Evolutionary conservation across 2,888 invertebrate species (phyloP), one percentile per base, ranked within the genome.

Genomic region (Drosophila kuntzei): DNA sequence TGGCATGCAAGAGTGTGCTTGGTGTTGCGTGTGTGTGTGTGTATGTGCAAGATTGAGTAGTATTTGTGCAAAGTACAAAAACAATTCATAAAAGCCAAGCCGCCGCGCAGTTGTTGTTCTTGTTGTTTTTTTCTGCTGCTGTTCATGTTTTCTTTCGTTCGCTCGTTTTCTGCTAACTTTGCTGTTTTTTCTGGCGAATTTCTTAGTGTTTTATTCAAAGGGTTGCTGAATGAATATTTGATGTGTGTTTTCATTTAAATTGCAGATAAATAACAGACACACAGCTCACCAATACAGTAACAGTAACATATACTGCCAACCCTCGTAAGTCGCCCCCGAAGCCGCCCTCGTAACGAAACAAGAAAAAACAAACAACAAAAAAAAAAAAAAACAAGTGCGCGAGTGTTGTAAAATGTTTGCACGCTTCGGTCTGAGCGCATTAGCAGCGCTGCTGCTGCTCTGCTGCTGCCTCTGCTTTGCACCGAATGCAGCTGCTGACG

Each of bases 291-390:
- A 36, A 73, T 47, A 51, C 37, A 73, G 6, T 66, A 85, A n/a
- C 68, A 74, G 61, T 66, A 85, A 73, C 82, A 70, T 59, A 71
- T 80, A 81, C 83, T 83, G 83, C 83, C 83, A 86, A 74, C 67
- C 83, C 67, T 71, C 49, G 32, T 34, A 63, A 66, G 66, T 54
- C 60, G 71, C 51, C 27, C 58, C 37, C 50, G 57, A 65, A 66
- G 66, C 54, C 60, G 71, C 51, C 27, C 58, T 36, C 50, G 57
- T 46, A 54, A 59, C 41, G 39, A 43, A 16, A 44, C 62, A 39
- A 36, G 61, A n/a, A n/a, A n/a, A 25, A 3, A 25, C 6, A 25
- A 25, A 25, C 6, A 25, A 0, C 5, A 25, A 25, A 20, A 3
- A 20, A 20, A 20, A 2, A 20, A 7, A 25, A 25, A 60, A 71